These are phyloP conservation scores for Thalassophryne amazonica DNA, from an alignment of 2,797 vertebrate species.

Conservation along the genomic window DNA sequence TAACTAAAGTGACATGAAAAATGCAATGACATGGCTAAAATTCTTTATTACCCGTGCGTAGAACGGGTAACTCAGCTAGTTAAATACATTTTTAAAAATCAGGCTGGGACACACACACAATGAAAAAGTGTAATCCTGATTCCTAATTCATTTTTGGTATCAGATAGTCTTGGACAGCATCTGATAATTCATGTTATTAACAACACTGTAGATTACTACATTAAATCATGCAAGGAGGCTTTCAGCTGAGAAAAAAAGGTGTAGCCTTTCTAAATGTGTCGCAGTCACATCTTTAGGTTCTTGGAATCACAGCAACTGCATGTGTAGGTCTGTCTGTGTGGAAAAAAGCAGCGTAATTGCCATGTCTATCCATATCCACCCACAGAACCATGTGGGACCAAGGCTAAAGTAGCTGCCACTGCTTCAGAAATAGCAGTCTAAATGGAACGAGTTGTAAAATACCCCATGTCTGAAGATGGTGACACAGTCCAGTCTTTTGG, in stretches of 20 bases:
- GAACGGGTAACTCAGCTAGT: too few relatives aligned
- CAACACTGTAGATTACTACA: slow-evolving; percentile 49
- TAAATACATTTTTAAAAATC: too few relatives aligned
- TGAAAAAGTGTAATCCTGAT: slow-evolving; percentile 9
- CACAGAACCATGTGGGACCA: slow-evolving; percentile 64
- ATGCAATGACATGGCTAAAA: too few relatives aligned
- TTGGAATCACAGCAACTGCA: slow-evolving; percentile 38
- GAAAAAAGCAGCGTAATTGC: slow-evolving; percentile 63
- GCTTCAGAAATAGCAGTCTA: slow-evolving; percentile 64
- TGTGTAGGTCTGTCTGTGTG: slow-evolving; percentile 11
- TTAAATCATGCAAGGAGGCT: slow-evolving; percentile 23
- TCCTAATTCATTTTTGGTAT: slow-evolving; percentile 25
- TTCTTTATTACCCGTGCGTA: too few relatives aligned
- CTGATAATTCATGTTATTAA: slow-evolving; percentile 57
- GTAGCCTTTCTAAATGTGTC: not conserved
- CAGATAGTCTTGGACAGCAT: slow-evolving; percentile 43
- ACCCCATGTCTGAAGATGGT: slow-evolving; percentile 65
- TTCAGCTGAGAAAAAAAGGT: slow-evolving; percentile 44
- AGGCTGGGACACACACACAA: slow-evolving; percentile 9
- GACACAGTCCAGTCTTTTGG: slow-evolving; percentile 49
- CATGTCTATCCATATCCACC: slow-evolving; percentile 67
- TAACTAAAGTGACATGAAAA: too few relatives aligned
- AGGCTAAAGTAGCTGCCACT: slow-evolving; percentile 61
- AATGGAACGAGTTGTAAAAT: slow-evolving; percentile 66
- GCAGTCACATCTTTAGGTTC: slow-evolving; percentile 40